These are phyloP conservation scores for Xylophagus ater DNA, from an alignment of 2,888 invertebrate genomes.

Conservation along the genomic window DNA sequence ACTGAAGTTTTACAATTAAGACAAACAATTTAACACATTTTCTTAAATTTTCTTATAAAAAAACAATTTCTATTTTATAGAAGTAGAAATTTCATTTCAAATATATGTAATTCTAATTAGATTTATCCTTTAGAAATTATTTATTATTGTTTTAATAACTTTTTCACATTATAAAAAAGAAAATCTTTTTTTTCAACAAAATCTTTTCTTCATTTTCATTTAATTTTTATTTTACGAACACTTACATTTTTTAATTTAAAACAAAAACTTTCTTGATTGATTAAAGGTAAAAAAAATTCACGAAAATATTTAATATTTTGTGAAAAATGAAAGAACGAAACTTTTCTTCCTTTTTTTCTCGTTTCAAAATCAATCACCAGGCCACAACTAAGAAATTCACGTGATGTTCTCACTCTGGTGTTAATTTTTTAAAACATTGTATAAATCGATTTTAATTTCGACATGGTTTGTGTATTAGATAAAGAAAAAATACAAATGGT, in stretches of 20 bases:
- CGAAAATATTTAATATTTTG: constrained; percentile 2
- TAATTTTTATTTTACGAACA: not conserved
- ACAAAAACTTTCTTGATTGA: not conserved
- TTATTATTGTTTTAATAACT: not conserved
- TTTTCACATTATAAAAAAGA: not conserved
- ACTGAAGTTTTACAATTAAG: not conserved
- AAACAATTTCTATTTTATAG: not conserved
- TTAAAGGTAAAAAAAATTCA: not conserved
- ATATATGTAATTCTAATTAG: no score
- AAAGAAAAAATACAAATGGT: no score
- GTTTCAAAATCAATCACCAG: constrained; percentile 31
- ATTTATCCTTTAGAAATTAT: no score
- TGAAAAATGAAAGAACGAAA: constrained; percentile 2
- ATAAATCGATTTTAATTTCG: no score
- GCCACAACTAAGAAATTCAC: constrained; percentile 50
- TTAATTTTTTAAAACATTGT: no score
- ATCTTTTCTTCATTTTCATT: not conserved
- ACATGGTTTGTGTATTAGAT: no score
- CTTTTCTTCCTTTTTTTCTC: constrained; percentile 3
- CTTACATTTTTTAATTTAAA: not conserved
- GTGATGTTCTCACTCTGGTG: constrained; percentile 44
- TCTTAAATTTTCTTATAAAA: not conserved
- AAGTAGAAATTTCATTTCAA: not conserved
- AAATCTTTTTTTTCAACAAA: not conserved
- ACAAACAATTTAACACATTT: not conserved